These are phyloP conservation scores for Eolophus roseicapilla DNA, from an alignment of 2,113 vertebrate genomes.

Conservation along the genomic window DNA sequence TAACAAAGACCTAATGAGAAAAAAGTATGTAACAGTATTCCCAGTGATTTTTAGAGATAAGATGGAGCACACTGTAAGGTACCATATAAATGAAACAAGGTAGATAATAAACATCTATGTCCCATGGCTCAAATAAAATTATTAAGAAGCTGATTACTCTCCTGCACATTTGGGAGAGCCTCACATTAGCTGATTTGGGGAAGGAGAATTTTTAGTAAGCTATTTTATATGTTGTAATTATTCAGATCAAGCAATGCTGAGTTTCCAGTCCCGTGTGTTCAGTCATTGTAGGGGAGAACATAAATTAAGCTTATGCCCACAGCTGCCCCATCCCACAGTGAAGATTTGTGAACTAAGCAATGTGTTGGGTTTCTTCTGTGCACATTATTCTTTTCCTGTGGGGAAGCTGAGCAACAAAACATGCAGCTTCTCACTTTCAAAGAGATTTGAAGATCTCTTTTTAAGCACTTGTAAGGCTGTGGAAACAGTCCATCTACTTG, in stretches of 20 bases:
- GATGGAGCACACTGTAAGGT: not conserved
- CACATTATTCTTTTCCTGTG: not conserved
- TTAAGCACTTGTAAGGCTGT: not conserved
- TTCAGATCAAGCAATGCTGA: not conserved
- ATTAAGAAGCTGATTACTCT: not conserved
- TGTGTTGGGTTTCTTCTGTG: not conserved
- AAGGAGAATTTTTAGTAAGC: not conserved
- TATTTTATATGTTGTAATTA: not conserved
- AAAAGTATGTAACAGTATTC: not conserved
- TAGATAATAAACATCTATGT: not conserved
- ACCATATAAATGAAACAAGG: not conserved
- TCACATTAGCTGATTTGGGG: not conserved
- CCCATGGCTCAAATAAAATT: not conserved
- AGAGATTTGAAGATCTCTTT: not conserved
- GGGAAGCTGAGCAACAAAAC: not conserved
- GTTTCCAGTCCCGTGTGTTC: not conserved
- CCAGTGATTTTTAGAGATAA: not conserved
- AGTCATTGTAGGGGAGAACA: not conserved
- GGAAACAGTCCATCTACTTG: not conserved
- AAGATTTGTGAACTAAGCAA: not conserved
- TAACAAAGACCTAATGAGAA: not conserved
- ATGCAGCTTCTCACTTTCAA: not conserved
- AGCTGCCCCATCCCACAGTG: not conserved
- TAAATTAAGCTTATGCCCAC: not conserved
- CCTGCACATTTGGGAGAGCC: not conserved